Evolutionary conservation across 2,888 invertebrate genomes (phyloP), one percentile per base, ranked within the genome.

Genomic region (Strigamia crassipes): DNA sequence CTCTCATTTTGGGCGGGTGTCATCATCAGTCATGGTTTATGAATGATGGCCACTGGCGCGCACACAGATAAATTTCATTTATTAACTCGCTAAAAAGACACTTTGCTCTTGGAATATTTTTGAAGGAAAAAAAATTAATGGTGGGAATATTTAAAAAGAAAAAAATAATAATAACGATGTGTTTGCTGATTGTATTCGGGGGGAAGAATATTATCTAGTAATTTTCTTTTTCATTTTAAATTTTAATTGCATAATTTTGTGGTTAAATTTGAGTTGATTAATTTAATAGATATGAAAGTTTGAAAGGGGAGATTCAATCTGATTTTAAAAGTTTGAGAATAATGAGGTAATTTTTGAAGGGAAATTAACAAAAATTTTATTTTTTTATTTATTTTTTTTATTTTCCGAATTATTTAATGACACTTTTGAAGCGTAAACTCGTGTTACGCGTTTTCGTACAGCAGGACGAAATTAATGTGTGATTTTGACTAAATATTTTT

Each of bases 1-100:
- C 56, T 18, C 56, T 56, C 56, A 56, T 56, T 56, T 56, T 56
- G 56, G 56, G 56, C 56, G 56, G 56, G 56, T 56, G 56, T 56
- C 56, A 56, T 56, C 56, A 56, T 56, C 56, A 56, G 56, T 56
- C 56, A 56, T 56, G 56, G 18, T 56, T 56, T 56, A 56, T 56
- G 56, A 56, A 56, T 56, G 56, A 56, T 56, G 56, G 56, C 56
- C 56, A 56, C 56, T 56, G 56, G 56, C 56, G 18, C 56, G n/a
- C 56, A 5, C 18, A 56, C n/a, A 56, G 56, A 56, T 56, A 56
- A 56, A 56, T 56, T 56, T 56, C 56, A 56, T 56, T 56, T 56
- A 56, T 56, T 56, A 56, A 56, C 56, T 56, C 6, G 56, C 56
- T 21, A 56, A 56, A 56, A 56, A 56, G 56, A 56, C 56, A 56